These are phyloP conservation scores for Drosophila mayri DNA, from an alignment of 1,140 invertebrate genomes.

Conservation along the genomic window DNA sequence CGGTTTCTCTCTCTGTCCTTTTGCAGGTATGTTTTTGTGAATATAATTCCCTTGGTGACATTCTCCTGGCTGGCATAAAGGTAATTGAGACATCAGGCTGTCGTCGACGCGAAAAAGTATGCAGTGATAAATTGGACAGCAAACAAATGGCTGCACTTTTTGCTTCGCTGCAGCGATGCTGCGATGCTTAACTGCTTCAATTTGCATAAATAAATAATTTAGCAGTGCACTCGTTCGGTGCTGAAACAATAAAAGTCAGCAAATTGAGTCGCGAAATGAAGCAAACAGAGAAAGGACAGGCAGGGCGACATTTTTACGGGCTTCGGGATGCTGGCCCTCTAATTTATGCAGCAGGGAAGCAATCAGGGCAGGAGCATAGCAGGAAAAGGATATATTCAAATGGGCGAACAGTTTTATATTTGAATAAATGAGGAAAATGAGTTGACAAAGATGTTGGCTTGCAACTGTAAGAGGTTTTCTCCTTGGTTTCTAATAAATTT, in stretches of 20 bases:
- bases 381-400: slow-evolving; percentile 9
- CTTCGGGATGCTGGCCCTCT: slow-evolving; percentile 21
- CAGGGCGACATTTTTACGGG: slow-evolving; percentile 1
- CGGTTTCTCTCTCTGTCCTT: slow-evolving; percentile 6
- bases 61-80: slow-evolving; percentile 4
- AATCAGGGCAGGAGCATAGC: slow-evolving; percentile 17
- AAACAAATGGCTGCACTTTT: slow-evolving; percentile 64
- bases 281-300: slow-evolving; percentile 5
- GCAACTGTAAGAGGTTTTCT: not conserved
- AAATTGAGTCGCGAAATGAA: slow-evolving; percentile 78
- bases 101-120: slow-evolving; percentile 65
- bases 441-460: not conserved
- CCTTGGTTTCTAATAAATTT: not conserved
- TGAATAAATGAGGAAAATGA: not conserved
- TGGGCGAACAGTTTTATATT: not conserved
- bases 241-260: slow-evolving; percentile 72
- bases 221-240: slow-evolving; percentile 53
- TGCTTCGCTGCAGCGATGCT: slow-evolving; percentile 19
- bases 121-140: slow-evolving; percentile 72
- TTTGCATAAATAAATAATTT: slow-evolving; percentile 83
- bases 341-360: slow-evolving; percentile 67
- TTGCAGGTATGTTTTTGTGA: slow-evolving; percentile 57
- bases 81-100: slow-evolving; percentile 67
- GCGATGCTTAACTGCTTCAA: slow-evolving; percentile 74
- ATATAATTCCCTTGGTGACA: slow-evolving; percentile 25